A percentile compares a stretch with the other conserved stretches of the same genome.
Conservation (phyloP, 2,888 invertebrate species). For the Lysandra coridon region DNA sequence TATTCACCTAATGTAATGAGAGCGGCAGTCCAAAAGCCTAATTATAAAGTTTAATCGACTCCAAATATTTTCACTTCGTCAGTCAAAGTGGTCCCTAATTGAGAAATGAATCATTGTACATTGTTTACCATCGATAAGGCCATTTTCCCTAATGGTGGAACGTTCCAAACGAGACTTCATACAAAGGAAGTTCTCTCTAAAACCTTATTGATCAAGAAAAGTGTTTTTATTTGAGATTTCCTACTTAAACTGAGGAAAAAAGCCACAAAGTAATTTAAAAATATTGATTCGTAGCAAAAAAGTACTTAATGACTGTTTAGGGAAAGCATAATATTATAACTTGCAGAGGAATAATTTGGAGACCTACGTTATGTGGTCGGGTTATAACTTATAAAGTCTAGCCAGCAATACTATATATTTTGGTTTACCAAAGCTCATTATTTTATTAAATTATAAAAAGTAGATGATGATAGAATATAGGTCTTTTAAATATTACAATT, state of each 20-base stretch:
- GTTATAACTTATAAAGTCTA: background rate
- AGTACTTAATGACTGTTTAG: too few species aligned
- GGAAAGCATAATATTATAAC: too few species aligned
- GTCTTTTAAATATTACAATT: background rate
- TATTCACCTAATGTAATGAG: background rate
- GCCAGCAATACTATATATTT: background rate
- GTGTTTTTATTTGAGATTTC: background rate
- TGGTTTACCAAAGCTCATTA: too few species aligned
- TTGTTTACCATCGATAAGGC: background rate
- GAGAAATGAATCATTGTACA: background rate
- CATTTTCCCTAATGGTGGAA: background rate
- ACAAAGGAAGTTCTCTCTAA: background rate
- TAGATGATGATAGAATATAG: background rate
- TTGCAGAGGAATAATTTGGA: too few species aligned
- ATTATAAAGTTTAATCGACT: conserved; percentile 10
- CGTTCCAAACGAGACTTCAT: conserved; percentile 7
- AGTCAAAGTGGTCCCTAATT: background rate
- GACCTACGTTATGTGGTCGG: too few species aligned
- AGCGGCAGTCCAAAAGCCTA: background rate
- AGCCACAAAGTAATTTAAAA: too few species aligned
- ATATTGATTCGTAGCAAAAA: too few species aligned
- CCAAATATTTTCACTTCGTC: conserved; percentile 7
- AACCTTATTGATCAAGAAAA: background rate
- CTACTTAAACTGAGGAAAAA: background rate
- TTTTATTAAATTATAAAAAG: too few species aligned